These are phyloP conservation scores for Cheirogaleus medius DNA, from an alignment of 2,113 vertebrate species.

Conservation along the genomic window DNA sequence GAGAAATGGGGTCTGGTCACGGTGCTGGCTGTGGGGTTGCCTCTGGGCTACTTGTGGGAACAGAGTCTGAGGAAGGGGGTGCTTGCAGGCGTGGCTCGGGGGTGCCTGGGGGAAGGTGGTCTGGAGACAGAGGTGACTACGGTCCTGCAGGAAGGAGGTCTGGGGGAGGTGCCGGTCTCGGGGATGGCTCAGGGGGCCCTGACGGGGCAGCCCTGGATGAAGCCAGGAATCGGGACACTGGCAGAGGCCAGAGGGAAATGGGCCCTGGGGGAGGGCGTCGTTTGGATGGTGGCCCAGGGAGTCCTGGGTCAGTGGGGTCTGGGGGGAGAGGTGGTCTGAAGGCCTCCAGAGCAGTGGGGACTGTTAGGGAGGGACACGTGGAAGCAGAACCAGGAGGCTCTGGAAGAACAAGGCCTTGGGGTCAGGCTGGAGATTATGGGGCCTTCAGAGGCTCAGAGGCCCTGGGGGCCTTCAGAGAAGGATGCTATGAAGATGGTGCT, in stretches of 20 bases:
- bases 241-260: neutral
- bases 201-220: accelerated
- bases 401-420: neutral
- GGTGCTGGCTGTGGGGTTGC: neutral
- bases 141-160: neutral
- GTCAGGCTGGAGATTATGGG: neutral
- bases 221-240: neutral
- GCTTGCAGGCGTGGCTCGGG: neutral
- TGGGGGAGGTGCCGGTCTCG: neutral
- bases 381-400: neutral
- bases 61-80: neutral
- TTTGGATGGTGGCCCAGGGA: neutral
- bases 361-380: accelerated
- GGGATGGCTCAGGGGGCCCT: neutral
- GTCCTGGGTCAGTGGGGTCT: neutral
- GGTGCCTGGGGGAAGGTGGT: neutral
- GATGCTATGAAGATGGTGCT: neutral
- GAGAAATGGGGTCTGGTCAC: neutral
- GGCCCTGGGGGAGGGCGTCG: neutral
- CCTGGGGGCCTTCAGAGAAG: neutral
- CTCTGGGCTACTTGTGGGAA: neutral
- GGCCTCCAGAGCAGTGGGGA: neutral
- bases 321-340: neutral
- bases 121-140: neutral
- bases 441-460: neutral